Conservation (phyloP, 2,888 invertebrate genomes). For the Agrilus mali region DNA sequence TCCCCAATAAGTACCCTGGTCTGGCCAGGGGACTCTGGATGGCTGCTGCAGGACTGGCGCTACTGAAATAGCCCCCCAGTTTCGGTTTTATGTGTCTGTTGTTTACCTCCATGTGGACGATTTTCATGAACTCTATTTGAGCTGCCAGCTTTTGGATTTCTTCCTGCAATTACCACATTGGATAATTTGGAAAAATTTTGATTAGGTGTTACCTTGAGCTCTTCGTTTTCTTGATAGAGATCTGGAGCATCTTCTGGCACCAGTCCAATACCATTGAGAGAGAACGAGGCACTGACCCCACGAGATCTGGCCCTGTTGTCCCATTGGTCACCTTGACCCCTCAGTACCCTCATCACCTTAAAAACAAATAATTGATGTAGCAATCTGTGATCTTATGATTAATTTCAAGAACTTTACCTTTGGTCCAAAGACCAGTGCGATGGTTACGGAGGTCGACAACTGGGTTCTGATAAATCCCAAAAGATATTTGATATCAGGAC, state of each 20-base stretch:
- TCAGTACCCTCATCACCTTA: slow-evolving; percentile 65
- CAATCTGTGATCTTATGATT: too few relatives aligned
- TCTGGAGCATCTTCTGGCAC: slow-evolving; percentile 77
- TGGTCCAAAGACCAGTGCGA: slow-evolving; percentile 71
- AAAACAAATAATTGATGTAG: slow-evolving; percentile 30
- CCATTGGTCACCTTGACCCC: slow-evolving; percentile 84
- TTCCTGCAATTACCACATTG: slow-evolving; percentile 44
- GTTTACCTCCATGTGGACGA: slow-evolving; percentile 87
- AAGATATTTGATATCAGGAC: slow-evolving; percentile 85
- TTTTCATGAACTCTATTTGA: slow-evolving; percentile 88
- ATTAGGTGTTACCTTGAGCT: slow-evolving; percentile 56
- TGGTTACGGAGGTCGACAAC: slow-evolving; percentile 79
- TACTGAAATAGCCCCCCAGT: slow-evolving; percentile 68
- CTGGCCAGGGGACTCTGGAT: slow-evolving; percentile 29
- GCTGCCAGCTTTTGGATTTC: slow-evolving; percentile 84
- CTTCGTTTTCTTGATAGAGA: slow-evolving; percentile 82
- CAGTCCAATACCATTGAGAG: slow-evolving; percentile 73
- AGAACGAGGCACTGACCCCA: slow-evolving; percentile 75
- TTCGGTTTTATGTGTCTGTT: slow-evolving; percentile 79
- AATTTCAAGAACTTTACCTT: slow-evolving; percentile 51
- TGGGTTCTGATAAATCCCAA: slow-evolving; percentile 87
- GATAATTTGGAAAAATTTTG: not conserved
- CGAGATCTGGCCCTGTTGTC: slow-evolving; percentile 73
- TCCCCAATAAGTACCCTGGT: slow-evolving; percentile 25
- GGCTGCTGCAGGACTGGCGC: slow-evolving; percentile 35